Base-by-base conservation (phyloP, 2,888 invertebrate genomes). In the Hirtodrosophila alboralis region DNA sequence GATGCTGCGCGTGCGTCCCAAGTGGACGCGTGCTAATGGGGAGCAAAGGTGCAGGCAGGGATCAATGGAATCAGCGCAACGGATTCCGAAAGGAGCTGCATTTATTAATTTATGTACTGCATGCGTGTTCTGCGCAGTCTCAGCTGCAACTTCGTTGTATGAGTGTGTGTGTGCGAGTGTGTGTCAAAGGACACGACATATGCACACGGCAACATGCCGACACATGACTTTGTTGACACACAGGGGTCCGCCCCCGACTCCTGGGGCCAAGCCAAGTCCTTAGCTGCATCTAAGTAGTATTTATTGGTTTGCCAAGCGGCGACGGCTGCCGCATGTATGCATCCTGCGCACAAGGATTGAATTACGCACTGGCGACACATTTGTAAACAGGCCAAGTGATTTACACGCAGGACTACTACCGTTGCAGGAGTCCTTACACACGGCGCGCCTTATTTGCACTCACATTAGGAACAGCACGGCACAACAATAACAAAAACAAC, bases 21-120 rank as follows among this genome's bases (percentile, higher is more conserved):
- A 84, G 87, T 85, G 87, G 80, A 87, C 88, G 84, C 87, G 78
- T 89, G 87, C 85, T 83, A 84, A 87, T 75, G 73, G 77, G 70
- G 62, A 69, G 74, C 59, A 87, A 86, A 87, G 87, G 87, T 87
- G 86, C 87, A 84, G 68, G 52, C 49, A 36, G 53, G 70, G 67
- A 72, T 65, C 70, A 68, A 41, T 26, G 48, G 36, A 57, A 72
- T 68, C 69, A 62, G 75, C 59, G 64, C 49, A 68, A 53, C 59
- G 40, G 44, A 60, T 54, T 45, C 34, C 34, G 9, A 34, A 34
- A 51, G n/a, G 36, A 52, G 53, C 44, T 37, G 37, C 54, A 49
- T 56, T 43, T 59, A 59, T 76, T 81, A 81, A 81, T 84, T 81
- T 80, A 80, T 80, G 74, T 61, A 13, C 28, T 37, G 27, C 53